These are phyloP conservation scores for Gopherus flavomarginatus DNA, from an alignment of 2,113 vertebrate genomes.

Conservation along the genomic window DNA sequence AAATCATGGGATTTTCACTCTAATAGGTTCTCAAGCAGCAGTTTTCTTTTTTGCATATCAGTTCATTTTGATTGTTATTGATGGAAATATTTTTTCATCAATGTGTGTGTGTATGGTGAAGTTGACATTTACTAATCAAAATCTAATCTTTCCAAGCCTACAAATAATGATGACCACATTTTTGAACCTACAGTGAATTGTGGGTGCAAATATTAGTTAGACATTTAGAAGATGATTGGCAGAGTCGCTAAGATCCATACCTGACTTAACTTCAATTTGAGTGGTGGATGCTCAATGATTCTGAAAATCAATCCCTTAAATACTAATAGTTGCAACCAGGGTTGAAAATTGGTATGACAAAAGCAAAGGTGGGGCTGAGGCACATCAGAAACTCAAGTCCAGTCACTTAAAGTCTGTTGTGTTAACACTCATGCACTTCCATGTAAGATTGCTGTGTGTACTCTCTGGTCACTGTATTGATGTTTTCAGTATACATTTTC, in stretches of 20 bases:
- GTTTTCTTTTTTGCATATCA: background rate
- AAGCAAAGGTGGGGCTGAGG: background rate
- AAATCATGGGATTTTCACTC: background rate
- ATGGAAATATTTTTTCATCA: background rate
- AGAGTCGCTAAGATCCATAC: background rate
- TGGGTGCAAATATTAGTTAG: background rate
- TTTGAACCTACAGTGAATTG: background rate
- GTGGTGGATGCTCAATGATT: background rate
- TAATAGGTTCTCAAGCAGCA: background rate
- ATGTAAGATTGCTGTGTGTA: background rate
- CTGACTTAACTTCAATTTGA: background rate
- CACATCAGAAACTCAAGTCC: background rate
- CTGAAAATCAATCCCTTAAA: background rate
- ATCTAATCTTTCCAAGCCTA: background rate
- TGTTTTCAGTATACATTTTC: background rate
- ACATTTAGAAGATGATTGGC: background rate
- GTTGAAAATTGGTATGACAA: background rate
- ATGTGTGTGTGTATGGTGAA: background rate
- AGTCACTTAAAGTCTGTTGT: background rate
- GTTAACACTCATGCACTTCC: background rate
- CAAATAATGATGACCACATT: background rate
- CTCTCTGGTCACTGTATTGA: background rate
- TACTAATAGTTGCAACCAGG: background rate
- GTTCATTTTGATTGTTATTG: background rate
- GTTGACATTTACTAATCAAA: background rate